These are phyloP conservation scores for Drosophila ficusphila DNA, from an alignment of 1,140 invertebrate species.

Conservation along the genomic window DNA sequence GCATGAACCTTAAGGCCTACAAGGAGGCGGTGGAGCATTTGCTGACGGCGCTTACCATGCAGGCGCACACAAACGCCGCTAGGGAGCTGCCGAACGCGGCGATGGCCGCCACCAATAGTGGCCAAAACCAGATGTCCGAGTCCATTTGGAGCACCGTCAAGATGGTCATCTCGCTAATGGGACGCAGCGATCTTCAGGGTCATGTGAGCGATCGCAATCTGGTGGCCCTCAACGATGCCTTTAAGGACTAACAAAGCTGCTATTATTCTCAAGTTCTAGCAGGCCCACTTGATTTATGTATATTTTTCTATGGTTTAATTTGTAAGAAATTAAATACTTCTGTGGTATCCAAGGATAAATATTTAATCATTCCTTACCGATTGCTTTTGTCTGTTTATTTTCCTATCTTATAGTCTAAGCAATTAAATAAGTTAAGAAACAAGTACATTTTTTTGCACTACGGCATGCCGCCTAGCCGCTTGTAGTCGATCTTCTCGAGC, in stretches of 20 bases:
- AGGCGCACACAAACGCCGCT: constrained; percentile 90
- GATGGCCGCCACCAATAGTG: constrained; percentile 68
- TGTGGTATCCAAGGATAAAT: not conserved
- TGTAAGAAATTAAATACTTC: constrained; percentile 10
- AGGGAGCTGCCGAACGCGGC: constrained; percentile 84
- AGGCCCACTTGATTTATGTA: not conserved
- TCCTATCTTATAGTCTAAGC: not conserved
- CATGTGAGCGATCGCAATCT: constrained; percentile 69
- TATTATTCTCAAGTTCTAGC: not conserved
- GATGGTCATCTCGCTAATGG: constrained; percentile 94
- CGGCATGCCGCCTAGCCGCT: constrained; percentile 88
- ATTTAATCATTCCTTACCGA: not conserved
- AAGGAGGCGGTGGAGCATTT: constrained; percentile 98
- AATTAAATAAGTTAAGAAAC: constrained; percentile 14
- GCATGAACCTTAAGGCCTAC: constrained; percentile 97
- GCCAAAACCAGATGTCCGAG: constrained; percentile 92
- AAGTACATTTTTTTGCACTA: constrained; percentile 39
- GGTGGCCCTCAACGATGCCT: constrained; percentile 71
- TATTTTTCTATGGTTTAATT: constrained; percentile 8
- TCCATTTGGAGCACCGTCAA: constrained; percentile 97
- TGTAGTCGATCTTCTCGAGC: constrained; percentile 96
- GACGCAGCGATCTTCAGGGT: constrained; percentile 89
- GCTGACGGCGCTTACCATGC: constrained; percentile 95
- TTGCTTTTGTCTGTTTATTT: not conserved
- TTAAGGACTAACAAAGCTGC: constrained; percentile 57